Base-by-base conservation (phyloP, 2,888 invertebrate genomes). In the Aporophyla lueneburgensis region DNA sequence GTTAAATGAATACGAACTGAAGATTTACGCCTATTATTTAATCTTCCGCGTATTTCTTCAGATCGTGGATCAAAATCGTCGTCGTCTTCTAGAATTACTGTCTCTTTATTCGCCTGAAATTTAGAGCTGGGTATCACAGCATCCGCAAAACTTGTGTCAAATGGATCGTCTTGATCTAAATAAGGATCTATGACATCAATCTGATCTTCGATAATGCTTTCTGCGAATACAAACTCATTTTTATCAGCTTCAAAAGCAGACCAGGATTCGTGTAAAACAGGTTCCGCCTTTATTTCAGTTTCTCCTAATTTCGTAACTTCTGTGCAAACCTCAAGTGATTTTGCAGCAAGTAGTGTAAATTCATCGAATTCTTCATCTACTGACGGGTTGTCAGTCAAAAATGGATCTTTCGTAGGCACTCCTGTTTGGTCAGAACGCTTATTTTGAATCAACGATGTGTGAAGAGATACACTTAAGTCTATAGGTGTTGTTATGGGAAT, bases 131-230 rank as follows among this genome's bases (percentile, higher is more conserved):
- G 98, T 71, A 98, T 95, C 66, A 98, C 97, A 88, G 98, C 98
- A 74, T 98, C 98, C 0, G 98, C 98, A 93, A 98, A 98, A 69
- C 98, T 97, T 40, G 99, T 99, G 90, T 99, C 98, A 89, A 99
- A 99, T 0, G 99, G 99, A 97, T 99, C 98, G 88, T 97, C 97
- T 89, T 97, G 97, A 83, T 97, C 97, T 83, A 95, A 90, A 90
- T 97, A 97, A 70, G 94, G 95, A 87, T 96, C 96, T 81, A 93
- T 73, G 6, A 95, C 91, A 88, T 96, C 96, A 81, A 95, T 93
- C 85, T 96, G 95, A 90, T 97, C 96, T 90, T 96, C 96, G 46
- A 94, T 93, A 71, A 96, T 95, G 71, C 94, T 91, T 85, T 96
- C 96, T 49, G 97, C 96, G 86, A 95, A 96, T 62, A 95, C 96